Evolutionary conservation across 2,888 invertebrate species (phyloP).

Genomic region (Lucinisca nassula): DNA sequence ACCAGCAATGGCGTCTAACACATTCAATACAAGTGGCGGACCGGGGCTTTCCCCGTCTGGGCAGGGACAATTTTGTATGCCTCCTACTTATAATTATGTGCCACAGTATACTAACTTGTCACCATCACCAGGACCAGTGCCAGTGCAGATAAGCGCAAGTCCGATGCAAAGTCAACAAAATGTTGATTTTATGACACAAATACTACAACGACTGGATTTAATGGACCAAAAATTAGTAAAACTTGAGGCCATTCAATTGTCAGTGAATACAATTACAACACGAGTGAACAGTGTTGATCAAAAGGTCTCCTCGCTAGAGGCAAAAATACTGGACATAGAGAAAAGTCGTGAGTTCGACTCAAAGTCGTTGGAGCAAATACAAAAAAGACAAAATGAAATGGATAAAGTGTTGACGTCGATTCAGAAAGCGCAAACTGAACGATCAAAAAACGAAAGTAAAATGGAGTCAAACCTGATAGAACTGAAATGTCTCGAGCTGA

Average conservation of each 20-base stretch:
- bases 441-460: neutral
- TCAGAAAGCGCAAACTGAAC: neutral
- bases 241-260: neutral
- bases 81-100: neutral
- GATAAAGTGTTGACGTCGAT: neutral
- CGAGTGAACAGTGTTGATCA: neutral
- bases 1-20: too few species aligned
- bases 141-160: neutral
- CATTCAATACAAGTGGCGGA: too few species aligned
- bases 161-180: neutral
- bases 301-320: neutral
- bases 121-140: neutral
- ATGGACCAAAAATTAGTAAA: neutral
- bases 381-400: neutral
- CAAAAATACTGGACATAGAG: neutral
- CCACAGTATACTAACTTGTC: neutral
- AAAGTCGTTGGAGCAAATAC: neutral
- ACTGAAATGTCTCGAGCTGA: neutral
- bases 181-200: neutral
- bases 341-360: neutral
- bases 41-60: too few species aligned
- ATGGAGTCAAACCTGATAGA: neutral
- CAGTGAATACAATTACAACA: neutral
- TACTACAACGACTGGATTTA: neutral
- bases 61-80: neutral